These are phyloP conservation scores for Myocastor coypus DNA, from an alignment of 2,113 vertebrate species.

Conservation along the genomic window DNA sequence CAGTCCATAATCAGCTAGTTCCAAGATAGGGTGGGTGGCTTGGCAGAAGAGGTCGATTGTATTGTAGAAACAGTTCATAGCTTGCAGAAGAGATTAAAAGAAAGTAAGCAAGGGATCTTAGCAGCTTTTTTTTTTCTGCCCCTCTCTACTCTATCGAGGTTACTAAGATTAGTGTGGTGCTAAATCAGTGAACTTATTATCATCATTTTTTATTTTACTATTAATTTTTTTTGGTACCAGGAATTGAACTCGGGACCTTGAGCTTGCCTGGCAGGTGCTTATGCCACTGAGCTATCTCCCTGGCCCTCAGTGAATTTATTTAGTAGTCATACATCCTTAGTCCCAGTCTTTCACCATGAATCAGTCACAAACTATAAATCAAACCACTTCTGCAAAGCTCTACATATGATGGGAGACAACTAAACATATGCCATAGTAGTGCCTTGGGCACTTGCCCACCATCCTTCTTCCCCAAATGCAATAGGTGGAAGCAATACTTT, in stretches of 20 bases:
- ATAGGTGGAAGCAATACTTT: neutral
- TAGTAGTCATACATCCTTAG: neutral
- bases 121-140: neutral
- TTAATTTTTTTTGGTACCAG: too few species aligned
- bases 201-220: too few species aligned
- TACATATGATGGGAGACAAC: neutral
- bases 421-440: neutral
- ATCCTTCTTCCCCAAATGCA: neutral
- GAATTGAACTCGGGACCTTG: too few species aligned
- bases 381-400: neutral
- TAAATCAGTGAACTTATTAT: neutral
- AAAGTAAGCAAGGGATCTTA: neutral
- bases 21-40: neutral
- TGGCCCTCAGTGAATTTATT: neutral
- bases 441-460: neutral
- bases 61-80: neutral
- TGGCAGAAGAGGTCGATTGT: neutral
- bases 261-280: too few species aligned
- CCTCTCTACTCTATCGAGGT: neutral
- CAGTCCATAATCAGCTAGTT: neutral
- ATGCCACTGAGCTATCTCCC: too few species aligned
- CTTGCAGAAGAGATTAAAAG: neutral
- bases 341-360: neutral
- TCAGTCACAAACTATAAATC: neutral
- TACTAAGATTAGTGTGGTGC: neutral